Base-by-base conservation (phyloP, 2,888 invertebrate genomes). In the Chrysopilus asiliformis region DNA sequence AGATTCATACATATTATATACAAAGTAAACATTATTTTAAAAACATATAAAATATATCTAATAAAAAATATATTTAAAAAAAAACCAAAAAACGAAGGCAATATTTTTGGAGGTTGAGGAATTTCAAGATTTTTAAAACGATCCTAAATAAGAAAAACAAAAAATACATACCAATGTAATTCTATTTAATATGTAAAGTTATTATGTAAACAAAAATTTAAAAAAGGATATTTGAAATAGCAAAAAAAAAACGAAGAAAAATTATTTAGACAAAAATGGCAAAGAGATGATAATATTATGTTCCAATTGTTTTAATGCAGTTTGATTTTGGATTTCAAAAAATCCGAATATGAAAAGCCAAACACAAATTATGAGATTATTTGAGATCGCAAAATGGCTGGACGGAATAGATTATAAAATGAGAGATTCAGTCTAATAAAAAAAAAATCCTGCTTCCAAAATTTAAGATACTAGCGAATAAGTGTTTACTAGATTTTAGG, bases 31-130 rank as follows among this genome's bases (percentile, higher is more conserved):
- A 40, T 29, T 18, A 41, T 26, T 19, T 36, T 30, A 38, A 26
- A 19, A 41, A 18, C 14, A 30, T 32, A 32, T 33, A 28, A 32
- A 35, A 32, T 34, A 40, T 38, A 38, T 43, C 41, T 35, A 32
- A 39, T 31, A 32, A 36, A 36, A 38, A 20, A 6, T 20, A 25
- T 17, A 27, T 28, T 37, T 29, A 29, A 40, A 32, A 39, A 26
- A 24, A 26, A 34, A 39, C 30, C 25, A 36, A 49, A n/a, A n/a
- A 45, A 49, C 46, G 45, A 50, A 47, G 52, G 53, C 50, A 54
- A 53, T 53, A 54, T 51, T 51, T 53, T 50, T 49, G 45, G 46
- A 53, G 51, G 50, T 52, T 52, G 49, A 53, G 40, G 38, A 46
- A 48, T 47, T 46, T 44, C 44, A 45, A 43, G 42, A 40, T 22